Evolutionary conservation across 1,140 invertebrate species (phyloP).

Genomic region (Odontomachus brunneus): DNA sequence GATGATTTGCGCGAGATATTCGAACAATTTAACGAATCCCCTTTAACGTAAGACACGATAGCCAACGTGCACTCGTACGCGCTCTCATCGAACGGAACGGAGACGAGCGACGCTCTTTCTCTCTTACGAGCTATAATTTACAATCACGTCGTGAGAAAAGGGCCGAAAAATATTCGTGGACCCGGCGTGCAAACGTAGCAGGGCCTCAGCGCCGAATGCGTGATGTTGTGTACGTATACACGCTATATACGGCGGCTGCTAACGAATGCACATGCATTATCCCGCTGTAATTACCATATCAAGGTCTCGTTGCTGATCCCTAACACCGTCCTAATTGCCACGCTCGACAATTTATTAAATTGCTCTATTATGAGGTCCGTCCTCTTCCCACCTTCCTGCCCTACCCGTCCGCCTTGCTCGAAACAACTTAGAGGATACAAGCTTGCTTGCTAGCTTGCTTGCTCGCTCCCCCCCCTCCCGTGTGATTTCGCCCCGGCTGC

Average conservation of each 20-base stretch:
- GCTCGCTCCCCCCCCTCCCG: constrained; percentile 3
- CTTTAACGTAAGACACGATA: neutral
- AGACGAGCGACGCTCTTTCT: neutral
- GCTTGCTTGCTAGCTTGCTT: neutral
- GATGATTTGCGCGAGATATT: neutral
- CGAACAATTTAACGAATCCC: constrained; percentile 38
- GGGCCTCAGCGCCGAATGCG: constrained; percentile 1
- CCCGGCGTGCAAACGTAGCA: constrained; percentile 6
- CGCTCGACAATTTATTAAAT: constrained; percentile 79
- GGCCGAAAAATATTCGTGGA: constrained; percentile 46
- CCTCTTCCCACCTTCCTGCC: constrained; percentile 10
- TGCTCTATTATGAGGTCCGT: constrained; percentile 76
- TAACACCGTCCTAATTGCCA: constrained; percentile 76
- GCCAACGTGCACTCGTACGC: neutral
- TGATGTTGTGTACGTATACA: neutral
- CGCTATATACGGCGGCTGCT: constrained; percentile 5
- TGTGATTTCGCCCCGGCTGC: constrained; percentile 32
- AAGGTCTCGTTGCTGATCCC: constrained; percentile 72
- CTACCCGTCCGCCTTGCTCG: neutral
- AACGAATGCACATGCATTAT: constrained; percentile 68
- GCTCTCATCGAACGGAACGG: neutral
- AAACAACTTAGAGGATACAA: neutral
- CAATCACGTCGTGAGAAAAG: constrained; percentile 55
- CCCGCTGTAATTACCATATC: constrained; percentile 77
- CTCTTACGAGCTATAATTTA: constrained; percentile 63